Evolutionary conservation across 1,140 invertebrate genomes (phyloP).

Genomic region (Solen grandis): DNA sequence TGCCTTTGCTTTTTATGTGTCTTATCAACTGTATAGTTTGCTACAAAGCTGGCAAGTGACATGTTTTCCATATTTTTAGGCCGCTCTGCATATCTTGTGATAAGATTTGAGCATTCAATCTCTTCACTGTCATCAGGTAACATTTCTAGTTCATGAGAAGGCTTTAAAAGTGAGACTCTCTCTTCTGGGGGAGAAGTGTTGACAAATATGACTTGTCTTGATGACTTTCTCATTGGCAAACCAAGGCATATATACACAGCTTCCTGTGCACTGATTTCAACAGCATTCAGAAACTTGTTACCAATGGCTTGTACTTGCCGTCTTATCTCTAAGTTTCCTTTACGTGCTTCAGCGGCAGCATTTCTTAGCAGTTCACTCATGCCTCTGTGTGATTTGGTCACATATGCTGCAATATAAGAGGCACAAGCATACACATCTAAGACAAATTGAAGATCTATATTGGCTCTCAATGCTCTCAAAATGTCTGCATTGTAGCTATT

Average conservation of each 20-base stretch:
- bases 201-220: slow-evolving; percentile 20
- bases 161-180: slow-evolving; percentile 23
- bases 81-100: slow-evolving; percentile 6
- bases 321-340: slow-evolving; percentile 1
- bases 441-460: slow-evolving; percentile 10
- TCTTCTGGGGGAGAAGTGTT: slow-evolving; percentile 23
- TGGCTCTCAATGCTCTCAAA: slow-evolving; percentile 16
- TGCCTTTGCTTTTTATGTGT: neutral
- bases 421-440: slow-evolving; percentile 29
- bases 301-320: slow-evolving; percentile 1
- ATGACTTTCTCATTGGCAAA: slow-evolving; percentile 25
- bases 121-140: slow-evolving; percentile 18
- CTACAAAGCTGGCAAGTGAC: slow-evolving; percentile 7
- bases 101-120: slow-evolving; percentile 9
- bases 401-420: slow-evolving; percentile 11
- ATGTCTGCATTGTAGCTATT: slow-evolving; percentile 6
- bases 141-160: neutral
- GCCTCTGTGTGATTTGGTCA: slow-evolving; percentile 12
- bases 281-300: slow-evolving; percentile 32
- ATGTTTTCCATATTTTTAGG: slow-evolving; percentile 2
- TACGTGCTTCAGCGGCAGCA: slow-evolving; percentile 6
- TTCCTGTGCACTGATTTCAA: slow-evolving; percentile 28
- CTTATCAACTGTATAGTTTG: neutral
- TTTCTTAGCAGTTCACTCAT: slow-evolving; percentile 21
- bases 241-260: slow-evolving; percentile 23